Percentiles rank a stretch among this genome's conserved stretches.
Conservation (phyloP, 2,888 invertebrate genomes). For the Sympetrum striolatum region DNA sequence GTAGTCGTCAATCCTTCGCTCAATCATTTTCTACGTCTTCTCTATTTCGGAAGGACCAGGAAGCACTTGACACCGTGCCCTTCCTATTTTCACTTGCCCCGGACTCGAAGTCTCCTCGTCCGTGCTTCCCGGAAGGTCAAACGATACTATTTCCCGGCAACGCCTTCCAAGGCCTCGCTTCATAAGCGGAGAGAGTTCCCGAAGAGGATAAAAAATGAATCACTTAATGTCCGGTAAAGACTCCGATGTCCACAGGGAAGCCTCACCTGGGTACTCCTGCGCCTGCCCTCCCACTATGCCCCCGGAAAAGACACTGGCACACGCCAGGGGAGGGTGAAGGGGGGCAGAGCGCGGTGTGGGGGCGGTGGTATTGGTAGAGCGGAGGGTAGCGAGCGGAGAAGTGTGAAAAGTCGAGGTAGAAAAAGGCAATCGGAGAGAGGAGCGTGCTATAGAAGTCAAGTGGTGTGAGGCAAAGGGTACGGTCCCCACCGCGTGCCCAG, state of each 20-base stretch:
- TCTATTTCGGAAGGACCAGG: not conserved
- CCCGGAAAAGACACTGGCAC: constrained; percentile 16
- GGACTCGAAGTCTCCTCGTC: not conserved
- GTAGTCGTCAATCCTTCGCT: not conserved
- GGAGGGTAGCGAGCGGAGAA: not conserved
- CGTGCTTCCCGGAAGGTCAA: constrained; percentile 31
- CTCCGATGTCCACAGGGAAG: not conserved
- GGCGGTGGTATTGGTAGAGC: not conserved
- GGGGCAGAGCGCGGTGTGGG: not conserved
- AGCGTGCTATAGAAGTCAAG: constrained; percentile 7
- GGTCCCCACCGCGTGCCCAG: not conserved
- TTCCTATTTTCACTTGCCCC: not conserved
- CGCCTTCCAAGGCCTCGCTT: not conserved
- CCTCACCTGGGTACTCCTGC: not conserved
- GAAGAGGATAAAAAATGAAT: constrained; percentile 26
- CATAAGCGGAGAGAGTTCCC: not conserved
- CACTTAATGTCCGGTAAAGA: constrained; percentile 34
- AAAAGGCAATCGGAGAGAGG: constrained; percentile 11
- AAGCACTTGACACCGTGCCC: constrained; percentile 22
- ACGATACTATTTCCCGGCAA: constrained; percentile 1
- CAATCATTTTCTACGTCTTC: not conserved
- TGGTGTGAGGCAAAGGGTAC: not conserved
- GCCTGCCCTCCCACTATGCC: not conserved
- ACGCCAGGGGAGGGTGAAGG: not conserved
- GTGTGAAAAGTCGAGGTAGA: constrained; percentile 23